Percentiles rank a stretch among this genome's conserved stretches.
These are phyloP conservation scores for Adelges cooleyi DNA, from an alignment of 1,140 invertebrate species.

Conservation along the genomic window DNA sequence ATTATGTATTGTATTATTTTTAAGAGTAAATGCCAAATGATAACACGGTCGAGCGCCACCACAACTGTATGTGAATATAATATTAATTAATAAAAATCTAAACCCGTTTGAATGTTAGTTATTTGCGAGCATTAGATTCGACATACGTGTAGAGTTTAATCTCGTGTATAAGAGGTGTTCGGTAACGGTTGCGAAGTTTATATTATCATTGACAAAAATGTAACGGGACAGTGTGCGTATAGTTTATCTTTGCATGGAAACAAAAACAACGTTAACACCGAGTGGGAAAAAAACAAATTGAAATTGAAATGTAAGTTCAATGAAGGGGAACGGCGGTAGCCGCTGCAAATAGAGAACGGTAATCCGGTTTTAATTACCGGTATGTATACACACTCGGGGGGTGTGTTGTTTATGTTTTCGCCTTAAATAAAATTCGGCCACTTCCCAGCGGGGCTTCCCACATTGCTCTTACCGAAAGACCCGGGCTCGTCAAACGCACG, in stretches of 20 bases:
- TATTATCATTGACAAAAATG: neutral
- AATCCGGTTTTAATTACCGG: slow-evolving; percentile 27
- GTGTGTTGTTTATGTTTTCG: slow-evolving; percentile 16
- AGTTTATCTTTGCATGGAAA: neutral
- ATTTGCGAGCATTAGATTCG: no score
- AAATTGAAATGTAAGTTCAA: neutral
- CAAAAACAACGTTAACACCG: neutral
- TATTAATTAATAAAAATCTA: no score
- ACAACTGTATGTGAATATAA: no score
- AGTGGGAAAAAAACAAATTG: neutral
- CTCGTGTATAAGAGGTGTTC: no score
- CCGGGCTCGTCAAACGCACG: neutral
- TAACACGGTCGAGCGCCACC: no score
- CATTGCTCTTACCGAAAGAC: slow-evolving; percentile 8
- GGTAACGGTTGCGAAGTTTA: neutral
- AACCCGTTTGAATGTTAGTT: no score
- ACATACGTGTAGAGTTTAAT: no score
- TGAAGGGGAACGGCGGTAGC: slow-evolving; percentile 3
- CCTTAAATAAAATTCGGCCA: slow-evolving; percentile 13
- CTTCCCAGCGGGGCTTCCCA: slow-evolving; percentile 1
- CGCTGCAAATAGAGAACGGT: slow-evolving; percentile 8
- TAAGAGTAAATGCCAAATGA: no score
- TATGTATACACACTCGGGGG: slow-evolving; percentile 7
- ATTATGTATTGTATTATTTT: no score
- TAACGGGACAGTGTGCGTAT: slow-evolving; percentile 10